Base-by-base conservation (phyloP, 2,888 invertebrate genomes). In the Troides helena region DNA sequence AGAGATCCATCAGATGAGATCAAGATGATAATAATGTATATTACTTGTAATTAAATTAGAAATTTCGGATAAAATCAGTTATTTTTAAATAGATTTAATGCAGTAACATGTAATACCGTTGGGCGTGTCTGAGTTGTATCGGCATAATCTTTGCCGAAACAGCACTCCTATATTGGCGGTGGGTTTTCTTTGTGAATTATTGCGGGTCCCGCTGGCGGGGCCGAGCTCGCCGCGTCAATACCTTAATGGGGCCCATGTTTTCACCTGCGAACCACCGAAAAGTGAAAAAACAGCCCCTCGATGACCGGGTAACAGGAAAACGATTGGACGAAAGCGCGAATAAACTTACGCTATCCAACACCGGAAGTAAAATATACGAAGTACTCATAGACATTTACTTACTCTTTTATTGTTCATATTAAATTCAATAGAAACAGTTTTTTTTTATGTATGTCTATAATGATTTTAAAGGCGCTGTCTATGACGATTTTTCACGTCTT, bases 171-270 rank as follows among this genome's bases (percentile, higher is more conserved):
- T 86, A 88, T 86, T 84, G 85, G 84, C 75, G 79, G 78, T 78
- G 74, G 87, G 84, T 80, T 85, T 87, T 87, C 89, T 90, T 90
- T 90, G 91, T 91, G 88, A 91, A 90, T 91, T 90, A 91, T 91
- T 86, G 85, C 87, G 86, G 89, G 85, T 82, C 82, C 83, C 82
- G 83, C 74, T 79, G 80, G 79, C 76, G 76, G 80, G 79, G 77
- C 77, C 75, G 81, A 80, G 46, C 50, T 59, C 63, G 39, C 79
- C 78, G 81, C 81, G 86, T 90, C 91, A 90, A 91, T 92, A 88
- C 87, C 84, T 83, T 91, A 90, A 91, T 90, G 89, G 89, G 70
- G 66, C 73, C 76, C 81, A 80, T 85, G 85, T 85, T 82, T 88
- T 79, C 82, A 83, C 84, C 80, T 79, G 75, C 76, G 80, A 78